Conservation (phyloP, 2,113 vertebrate species). For the Pseudorectes ferrugineus region DNA sequence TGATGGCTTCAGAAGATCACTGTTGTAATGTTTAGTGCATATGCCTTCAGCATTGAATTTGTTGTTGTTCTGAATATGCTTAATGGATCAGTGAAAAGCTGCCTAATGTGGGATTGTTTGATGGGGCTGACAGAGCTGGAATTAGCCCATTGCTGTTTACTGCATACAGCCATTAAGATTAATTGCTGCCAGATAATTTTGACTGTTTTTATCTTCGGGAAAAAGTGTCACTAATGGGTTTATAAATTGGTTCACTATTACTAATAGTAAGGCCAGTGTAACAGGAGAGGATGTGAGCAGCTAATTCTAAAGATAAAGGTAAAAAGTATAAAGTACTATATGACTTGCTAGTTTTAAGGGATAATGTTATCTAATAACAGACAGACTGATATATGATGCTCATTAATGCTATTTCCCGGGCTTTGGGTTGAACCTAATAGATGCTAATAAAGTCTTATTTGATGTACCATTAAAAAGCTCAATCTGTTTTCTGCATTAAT, state of each 20-base stretch:
- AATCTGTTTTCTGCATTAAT: constrained; percentile 82
- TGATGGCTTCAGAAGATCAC: constrained; percentile 94
- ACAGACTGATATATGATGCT: constrained; percentile 83
- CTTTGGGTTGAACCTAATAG: constrained; percentile 82
- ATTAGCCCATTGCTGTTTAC: constrained; percentile 91
- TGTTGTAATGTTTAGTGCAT: constrained; percentile 89
- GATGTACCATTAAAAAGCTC: constrained; percentile 83
- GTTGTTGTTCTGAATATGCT: constrained; percentile 91
- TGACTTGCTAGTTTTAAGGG: constrained; percentile 79
- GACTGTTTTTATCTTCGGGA: constrained; percentile 87
- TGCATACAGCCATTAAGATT: constrained; percentile 92
- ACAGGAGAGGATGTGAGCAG: constrained; percentile 78
- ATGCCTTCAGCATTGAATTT: constrained; percentile 90
- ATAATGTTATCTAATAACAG: constrained; percentile 81
- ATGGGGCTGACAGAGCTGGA: constrained; percentile 87
- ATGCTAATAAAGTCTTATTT: constrained; percentile 87
- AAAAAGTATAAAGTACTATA: constrained; percentile 77
- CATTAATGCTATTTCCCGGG: constrained; percentile 80
- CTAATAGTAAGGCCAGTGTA: constrained; percentile 84
- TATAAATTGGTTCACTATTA: constrained; percentile 90
- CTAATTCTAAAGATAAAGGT: constrained; percentile 84
- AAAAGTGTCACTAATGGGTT: constrained; percentile 91
- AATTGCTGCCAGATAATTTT: constrained; percentile 92
- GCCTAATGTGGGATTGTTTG: constrained; percentile 90
- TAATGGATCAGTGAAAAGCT: constrained; percentile 91